These are phyloP conservation scores for Drosophila nr. medialis DNA, from an alignment of 2,888 invertebrate species.

Conservation along the genomic window DNA sequence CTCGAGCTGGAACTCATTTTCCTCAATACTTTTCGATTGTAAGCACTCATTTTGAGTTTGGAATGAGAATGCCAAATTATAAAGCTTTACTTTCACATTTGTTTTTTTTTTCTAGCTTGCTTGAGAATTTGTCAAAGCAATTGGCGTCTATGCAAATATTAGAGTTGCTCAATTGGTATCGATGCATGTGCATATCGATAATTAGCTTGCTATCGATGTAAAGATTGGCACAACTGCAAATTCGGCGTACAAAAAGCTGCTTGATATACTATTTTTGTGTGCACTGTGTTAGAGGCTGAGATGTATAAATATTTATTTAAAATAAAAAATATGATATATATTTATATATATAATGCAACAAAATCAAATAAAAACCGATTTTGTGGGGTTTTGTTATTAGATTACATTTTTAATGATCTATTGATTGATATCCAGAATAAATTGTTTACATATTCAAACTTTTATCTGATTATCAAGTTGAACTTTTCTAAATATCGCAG, in stretches of 20 bases:
- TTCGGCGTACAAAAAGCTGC: neutral
- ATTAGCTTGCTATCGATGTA: neutral
- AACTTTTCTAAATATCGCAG: neutral
- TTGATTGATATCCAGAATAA: neutral
- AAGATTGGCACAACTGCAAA: neutral
- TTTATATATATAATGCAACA: no score
- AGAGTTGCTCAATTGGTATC: conserved; percentile 30
- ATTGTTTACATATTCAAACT: neutral
- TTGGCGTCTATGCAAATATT: conserved; percentile 52
- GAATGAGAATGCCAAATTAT: conserved; percentile 31
- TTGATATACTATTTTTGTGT: neutral
- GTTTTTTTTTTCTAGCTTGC: conserved; percentile 19
- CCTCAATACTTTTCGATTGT: conserved; percentile 47
- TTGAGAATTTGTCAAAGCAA: conserved; percentile 35
- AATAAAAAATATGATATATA: neutral
- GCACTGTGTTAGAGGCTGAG: conserved; percentile 9
- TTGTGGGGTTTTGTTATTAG: neutral
- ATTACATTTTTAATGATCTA: neutral
- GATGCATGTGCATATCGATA: conserved; percentile 28
- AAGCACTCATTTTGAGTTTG: conserved; percentile 60
- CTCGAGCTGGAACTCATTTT: conserved; percentile 23
- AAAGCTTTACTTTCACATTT: conserved; percentile 48
- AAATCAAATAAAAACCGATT: neutral
- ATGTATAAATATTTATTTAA: neutral
- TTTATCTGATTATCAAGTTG: neutral